A percentile compares a stretch with the other conserved stretches of the same genome.
Conservation (phyloP, 1,140 invertebrate species). For the Ips nitidus region DNA sequence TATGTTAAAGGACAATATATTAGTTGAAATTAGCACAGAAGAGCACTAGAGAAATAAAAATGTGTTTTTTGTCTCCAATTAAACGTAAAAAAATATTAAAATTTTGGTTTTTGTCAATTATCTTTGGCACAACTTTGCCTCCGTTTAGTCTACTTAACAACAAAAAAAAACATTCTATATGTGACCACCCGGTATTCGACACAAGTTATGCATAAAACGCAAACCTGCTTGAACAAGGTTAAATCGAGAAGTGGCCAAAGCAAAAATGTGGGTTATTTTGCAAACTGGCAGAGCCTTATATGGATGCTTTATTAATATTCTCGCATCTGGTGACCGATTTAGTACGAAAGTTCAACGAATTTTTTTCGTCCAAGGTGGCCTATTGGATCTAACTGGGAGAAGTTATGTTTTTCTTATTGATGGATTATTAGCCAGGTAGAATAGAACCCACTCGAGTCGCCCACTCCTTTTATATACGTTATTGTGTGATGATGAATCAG, state of each 20-base stretch:
- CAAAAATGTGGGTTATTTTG: slow-evolving; percentile 26
- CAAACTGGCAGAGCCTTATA: slow-evolving; percentile 23
- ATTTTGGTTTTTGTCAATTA: background rate
- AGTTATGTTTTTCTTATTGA: background rate
- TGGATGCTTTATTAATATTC: slow-evolving; percentile 13
- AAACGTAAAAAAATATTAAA: background rate
- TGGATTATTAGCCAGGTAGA: background rate
- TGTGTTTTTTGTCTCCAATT: background rate
- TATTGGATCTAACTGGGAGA: background rate
- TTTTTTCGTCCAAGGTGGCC: background rate
- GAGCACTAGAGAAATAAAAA: background rate
- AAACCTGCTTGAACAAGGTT: slow-evolving; percentile 8
- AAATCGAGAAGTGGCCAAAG: slow-evolving; percentile 2
- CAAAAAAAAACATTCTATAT: background rate
- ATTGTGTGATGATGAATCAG: background rate
- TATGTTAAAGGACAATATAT: no score
- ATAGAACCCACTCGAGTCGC: background rate
- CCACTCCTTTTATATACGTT: background rate
- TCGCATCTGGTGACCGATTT: background rate
- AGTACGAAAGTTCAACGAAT: background rate
- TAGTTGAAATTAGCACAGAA: background rate
- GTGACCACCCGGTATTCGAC: background rate
- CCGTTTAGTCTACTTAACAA: background rate
- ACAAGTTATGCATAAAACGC: background rate
- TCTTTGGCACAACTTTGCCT: background rate